Evolutionary conservation across 2,113 vertebrate species (phyloP).

Genomic region (Corynorhinus townsendii): DNA sequence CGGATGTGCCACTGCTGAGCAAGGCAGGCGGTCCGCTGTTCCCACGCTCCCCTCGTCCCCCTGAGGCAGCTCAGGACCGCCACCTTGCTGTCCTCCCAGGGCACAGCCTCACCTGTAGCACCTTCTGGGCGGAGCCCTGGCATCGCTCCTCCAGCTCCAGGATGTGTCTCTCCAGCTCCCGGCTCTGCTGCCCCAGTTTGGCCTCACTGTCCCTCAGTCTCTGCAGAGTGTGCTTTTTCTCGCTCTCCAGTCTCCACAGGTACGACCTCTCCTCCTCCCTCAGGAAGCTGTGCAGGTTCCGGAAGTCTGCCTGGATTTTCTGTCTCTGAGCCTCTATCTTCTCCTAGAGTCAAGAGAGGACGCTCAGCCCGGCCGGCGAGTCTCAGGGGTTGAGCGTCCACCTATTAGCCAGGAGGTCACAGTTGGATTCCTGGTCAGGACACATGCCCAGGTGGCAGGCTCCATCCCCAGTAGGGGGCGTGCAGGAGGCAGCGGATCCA

Average conservation of each 20-base stretch:
- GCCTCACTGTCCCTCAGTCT: background rate
- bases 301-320: slow-evolving; percentile 45
- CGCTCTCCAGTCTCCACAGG: slow-evolving; percentile 45
- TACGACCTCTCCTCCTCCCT: slow-evolving; percentile 22
- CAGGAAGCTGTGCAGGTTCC: slow-evolving; percentile 25
- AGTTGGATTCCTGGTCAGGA: too few species aligned
- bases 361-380: accelerated
- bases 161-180: background rate
- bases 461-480: too few species aligned
- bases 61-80: background rate
- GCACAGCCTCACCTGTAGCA: slow-evolving; percentile 46
- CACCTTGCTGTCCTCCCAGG: too few species aligned
- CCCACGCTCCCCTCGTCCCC: too few species aligned
- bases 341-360: background rate
- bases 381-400: too few species aligned
- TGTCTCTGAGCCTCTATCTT: background rate
- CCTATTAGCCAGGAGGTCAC: too few species aligned
- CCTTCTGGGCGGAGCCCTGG: slow-evolving; percentile 1
- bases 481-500: too few species aligned
- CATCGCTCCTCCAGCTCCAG: slow-evolving; percentile 21
- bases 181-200: background rate
- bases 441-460: too few species aligned
- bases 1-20: background rate
- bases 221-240: background rate
- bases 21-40: background rate